These are phyloP conservation scores for Dicyrtomina minuta DNA, from an alignment of 2,888 invertebrate genomes.

Conservation along the genomic window DNA sequence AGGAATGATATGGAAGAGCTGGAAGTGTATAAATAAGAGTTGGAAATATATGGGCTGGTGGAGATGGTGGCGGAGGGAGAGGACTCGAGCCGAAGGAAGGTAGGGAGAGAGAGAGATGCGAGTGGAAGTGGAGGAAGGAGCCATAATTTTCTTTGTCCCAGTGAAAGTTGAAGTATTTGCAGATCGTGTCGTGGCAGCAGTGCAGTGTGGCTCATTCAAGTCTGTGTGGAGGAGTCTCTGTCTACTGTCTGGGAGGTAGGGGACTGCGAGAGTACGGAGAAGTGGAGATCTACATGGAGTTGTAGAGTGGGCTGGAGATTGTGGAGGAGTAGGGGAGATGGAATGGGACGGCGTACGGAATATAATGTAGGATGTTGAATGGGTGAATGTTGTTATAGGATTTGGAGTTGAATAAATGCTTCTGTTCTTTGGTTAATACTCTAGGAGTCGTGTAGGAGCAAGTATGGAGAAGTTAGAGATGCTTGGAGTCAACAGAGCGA, in stretches of 20 bases:
- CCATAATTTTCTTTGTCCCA: too few relatives aligned
- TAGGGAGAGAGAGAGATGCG: neutral
- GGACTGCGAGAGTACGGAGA: too few relatives aligned
- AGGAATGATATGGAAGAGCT: too few relatives aligned
- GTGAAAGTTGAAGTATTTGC: too few relatives aligned
- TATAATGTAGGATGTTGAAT: too few relatives aligned
- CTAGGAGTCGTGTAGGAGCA: conserved; percentile 17
- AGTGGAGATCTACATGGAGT: neutral
- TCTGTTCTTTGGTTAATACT: conserved; percentile 4
- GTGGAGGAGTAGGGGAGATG: neutral
- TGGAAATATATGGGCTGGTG: neutral
- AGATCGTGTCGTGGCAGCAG: neutral
- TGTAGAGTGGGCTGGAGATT: too few relatives aligned
- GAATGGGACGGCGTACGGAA: neutral
- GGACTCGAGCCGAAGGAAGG: neutral
- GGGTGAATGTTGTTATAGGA: neutral
- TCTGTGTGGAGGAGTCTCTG: too few relatives aligned
- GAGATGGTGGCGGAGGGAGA: neutral
- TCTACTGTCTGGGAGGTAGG: too few relatives aligned
- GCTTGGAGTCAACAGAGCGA: conserved; percentile 43
- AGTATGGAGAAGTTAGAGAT: conserved; percentile 32
- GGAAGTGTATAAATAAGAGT: neutral
- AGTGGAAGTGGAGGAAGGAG: conserved; percentile 1
- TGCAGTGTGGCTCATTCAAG: neutral
- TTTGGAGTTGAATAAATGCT: conserved; percentile 12